phyloP scores from a whole-genome alignment of 2,888 invertebrate genomes.

The Sacculina carcini region DNA sequence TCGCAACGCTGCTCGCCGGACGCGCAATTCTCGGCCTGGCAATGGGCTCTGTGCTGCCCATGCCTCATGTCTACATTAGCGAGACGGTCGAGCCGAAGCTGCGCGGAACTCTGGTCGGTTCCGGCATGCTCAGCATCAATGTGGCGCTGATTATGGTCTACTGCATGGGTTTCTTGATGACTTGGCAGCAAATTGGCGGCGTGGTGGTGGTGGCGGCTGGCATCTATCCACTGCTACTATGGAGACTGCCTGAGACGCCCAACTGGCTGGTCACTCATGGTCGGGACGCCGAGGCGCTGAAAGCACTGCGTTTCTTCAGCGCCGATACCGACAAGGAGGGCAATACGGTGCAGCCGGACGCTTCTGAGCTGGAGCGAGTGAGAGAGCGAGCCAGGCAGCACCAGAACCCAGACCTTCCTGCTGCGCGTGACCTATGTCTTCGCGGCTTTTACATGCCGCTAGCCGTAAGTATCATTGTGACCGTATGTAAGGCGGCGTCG shows the following conservation, averaged over 20 bases:
- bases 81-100: constrained; percentile 66
- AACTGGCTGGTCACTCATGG: constrained; percentile 50
- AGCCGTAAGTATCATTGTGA: background rate
- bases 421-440: background rate
- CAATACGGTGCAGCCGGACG: no score
- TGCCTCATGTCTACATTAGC: constrained; percentile 45
- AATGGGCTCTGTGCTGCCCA: constrained; percentile 1
- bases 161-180: constrained; percentile 48
- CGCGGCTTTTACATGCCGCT: background rate
- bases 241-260: constrained; percentile 50
- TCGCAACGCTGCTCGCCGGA: background rate
- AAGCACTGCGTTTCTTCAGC: constrained; percentile 47
- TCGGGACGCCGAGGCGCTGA: constrained; percentile 38
- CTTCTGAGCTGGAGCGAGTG: constrained; percentile 33
- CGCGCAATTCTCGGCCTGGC: background rate
- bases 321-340: constrained; percentile 47
- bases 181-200: constrained; percentile 57
- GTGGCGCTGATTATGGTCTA: constrained; percentile 58
- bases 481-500: background rate
- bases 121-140: constrained; percentile 57
- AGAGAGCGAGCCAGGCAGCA: background rate
- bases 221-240: background rate
- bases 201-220: constrained; percentile 38
- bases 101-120: constrained; percentile 56
- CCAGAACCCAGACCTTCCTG: constrained; percentile 2